Base-by-base conservation (phyloP, 1,140 invertebrate species). In the Diploscapter pachys region DNA sequence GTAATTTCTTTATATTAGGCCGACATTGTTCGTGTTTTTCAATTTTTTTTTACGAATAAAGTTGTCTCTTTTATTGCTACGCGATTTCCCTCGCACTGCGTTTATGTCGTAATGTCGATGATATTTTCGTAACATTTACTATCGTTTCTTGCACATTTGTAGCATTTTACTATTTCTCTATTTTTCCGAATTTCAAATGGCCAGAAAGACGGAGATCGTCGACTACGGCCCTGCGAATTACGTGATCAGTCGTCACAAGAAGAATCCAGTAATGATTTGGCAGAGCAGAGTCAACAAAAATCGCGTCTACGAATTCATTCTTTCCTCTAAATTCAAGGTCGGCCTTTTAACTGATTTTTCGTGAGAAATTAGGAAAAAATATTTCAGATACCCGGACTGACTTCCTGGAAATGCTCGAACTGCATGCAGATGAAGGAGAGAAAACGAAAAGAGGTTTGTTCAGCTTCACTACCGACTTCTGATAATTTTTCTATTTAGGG, bases 301-400 rank as follows among this genome's bases (percentile, higher is more conserved):
- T 53, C 53, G 59, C 48, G 73, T 74, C 8, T 74, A 74, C 51
- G 73, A 74, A n/a, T 74, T 74, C n/a, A 65, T 74, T 50, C 54
- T 74, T 6, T 56, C 68, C 3, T 49, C 53, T 1, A 61, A 13
- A 61, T 70, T 61, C 9, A 70, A 70, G 56, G 68, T 70, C 31
- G 49, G 51, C 11, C n/a, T 13, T 31, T 6, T 65, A 48, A 9
- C n/a, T 31, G 9, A 2, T 56, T 69, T 69, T 31, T 13, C 13
- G 57, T 13, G 9, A 13, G 2, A 59, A 59, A 2, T 59, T 59
- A 59, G 3, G 52, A 13, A 5, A 71, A 31, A 5, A 6, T 2
- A 2, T 69, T 74, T 69, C 64, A 65, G 54, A 62, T 74, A 5
- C 65, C 73, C 49, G 73, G 73, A 4, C 48, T 68, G 8, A 57